Evolutionary conservation across 2,113 vertebrate species (phyloP).

Genomic region (Hepsetus odoe): DNA sequence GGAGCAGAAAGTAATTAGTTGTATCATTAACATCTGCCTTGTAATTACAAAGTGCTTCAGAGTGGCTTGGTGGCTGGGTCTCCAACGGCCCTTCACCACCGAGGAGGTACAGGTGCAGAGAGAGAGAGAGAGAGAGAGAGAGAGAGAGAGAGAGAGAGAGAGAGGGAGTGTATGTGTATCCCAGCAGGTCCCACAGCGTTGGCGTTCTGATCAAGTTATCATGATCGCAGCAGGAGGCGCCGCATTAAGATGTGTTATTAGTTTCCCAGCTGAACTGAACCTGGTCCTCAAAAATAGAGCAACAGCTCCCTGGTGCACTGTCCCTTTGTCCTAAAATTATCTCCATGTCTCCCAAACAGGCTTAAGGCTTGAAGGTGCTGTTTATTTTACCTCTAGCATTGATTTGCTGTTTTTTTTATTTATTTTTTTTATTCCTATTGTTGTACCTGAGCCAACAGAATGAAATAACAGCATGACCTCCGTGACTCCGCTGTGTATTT

Average conservation of each 20-base stretch:
- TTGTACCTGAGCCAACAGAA: slow-evolving; percentile 30
- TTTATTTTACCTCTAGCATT: slow-evolving; percentile 14
- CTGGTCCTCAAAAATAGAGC: slow-evolving; percentile 38
- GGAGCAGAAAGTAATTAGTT: slow-evolving; percentile 66
- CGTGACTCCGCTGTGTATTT: slow-evolving; percentile 44
- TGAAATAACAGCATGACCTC: slow-evolving; percentile 47
- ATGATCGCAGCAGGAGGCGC: slow-evolving; percentile 36
- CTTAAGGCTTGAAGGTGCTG: not conserved
- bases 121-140: not conserved
- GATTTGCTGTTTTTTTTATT: slow-evolving; percentile 5
- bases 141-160: not conserved
- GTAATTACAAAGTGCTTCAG: slow-evolving; percentile 64
- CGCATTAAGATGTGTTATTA: slow-evolving; percentile 41
- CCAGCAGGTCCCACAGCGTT: slow-evolving; percentile 33
- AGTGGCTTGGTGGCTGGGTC: slow-evolving; percentile 52
- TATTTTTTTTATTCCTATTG: slow-evolving; percentile 18
- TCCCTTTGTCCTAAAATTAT: slow-evolving; percentile 24
- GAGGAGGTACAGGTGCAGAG: slow-evolving; percentile 48
- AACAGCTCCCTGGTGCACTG: slow-evolving; percentile 30
- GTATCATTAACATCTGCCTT: slow-evolving; percentile 70
- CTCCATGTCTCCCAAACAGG: not conserved
- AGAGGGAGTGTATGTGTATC: not conserved
- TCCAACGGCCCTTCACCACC: slow-evolving; percentile 31
- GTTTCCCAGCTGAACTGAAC: slow-evolving; percentile 43
- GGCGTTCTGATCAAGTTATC: slow-evolving; percentile 47